Percentiles rank a stretch among this genome's conserved stretches.
These are phyloP conservation scores for Phaonia tiefii DNA, from an alignment of 2,888 invertebrate species.

Conservation along the genomic window DNA sequence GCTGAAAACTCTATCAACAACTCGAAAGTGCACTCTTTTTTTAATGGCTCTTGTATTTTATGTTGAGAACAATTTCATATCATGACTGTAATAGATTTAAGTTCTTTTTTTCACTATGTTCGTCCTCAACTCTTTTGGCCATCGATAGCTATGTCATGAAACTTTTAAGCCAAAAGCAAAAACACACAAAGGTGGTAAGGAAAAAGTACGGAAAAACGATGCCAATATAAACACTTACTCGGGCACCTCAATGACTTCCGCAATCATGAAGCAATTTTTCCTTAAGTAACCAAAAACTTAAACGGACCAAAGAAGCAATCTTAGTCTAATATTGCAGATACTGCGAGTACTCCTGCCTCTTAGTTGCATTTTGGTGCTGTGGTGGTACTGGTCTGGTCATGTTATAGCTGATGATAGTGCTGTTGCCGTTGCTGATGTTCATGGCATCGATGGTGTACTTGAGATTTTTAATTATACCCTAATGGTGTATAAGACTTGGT, in stretches of 20 bases:
- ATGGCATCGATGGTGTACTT: slow-evolving; percentile 69
- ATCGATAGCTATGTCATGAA: not conserved
- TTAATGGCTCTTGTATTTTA: not conserved
- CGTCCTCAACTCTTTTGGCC: not conserved
- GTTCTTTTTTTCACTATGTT: not conserved
- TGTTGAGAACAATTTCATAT: not conserved
- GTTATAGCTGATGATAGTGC: not conserved
- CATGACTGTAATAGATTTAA: slow-evolving; percentile 32
- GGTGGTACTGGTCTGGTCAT: slow-evolving; percentile 32
- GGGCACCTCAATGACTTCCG: slow-evolving; percentile 59
- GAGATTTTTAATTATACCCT: slow-evolving; percentile 78
- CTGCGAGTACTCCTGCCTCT: not conserved
- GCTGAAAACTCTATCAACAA: slow-evolving; percentile 7
- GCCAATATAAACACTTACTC: slow-evolving; percentile 10
- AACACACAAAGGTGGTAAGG: not conserved
- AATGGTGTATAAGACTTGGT: slow-evolving; percentile 76
- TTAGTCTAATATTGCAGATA: not conserved
- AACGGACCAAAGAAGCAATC: slow-evolving; percentile 29
- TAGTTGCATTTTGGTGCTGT: slow-evolving; percentile 26
- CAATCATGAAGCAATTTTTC: slow-evolving; percentile 50
- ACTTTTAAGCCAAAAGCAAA: not conserved
- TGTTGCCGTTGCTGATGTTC: slow-evolving; percentile 51
- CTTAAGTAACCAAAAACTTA: slow-evolving; percentile 44
- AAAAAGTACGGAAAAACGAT: not conserved
- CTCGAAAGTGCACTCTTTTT: too few relatives aligned